A percentile compares a stretch with the other conserved stretches of the same genome.
Evolutionary conservation across 1,140 invertebrate species (phyloP).

Genomic region (Hestina assimilis): DNA sequence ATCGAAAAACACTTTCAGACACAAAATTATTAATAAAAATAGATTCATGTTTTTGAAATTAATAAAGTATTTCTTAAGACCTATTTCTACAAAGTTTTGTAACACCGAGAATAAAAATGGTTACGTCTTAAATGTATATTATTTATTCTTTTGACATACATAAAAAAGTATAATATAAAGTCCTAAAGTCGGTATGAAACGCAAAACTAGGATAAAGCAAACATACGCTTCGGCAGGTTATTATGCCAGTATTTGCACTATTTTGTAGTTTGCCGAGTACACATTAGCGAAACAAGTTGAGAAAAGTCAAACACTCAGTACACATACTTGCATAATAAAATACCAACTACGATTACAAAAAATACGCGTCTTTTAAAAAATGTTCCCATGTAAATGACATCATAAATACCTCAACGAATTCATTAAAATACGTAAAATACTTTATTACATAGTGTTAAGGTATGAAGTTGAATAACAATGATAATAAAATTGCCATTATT

Average conservation of each 20-base stretch:
- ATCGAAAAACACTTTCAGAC: too few species aligned
- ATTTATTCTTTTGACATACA: too few species aligned
- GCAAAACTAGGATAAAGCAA: too few species aligned
- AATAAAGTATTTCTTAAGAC: too few species aligned
- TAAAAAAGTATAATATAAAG: too few species aligned
- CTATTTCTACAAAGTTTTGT: too few species aligned
- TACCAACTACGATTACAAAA: not conserved
- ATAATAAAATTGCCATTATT: not conserved
- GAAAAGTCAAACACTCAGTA: slow-evolving; percentile 15
- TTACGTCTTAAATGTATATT: too few species aligned
- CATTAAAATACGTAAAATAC: slow-evolving; percentile 2
- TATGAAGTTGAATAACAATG: slow-evolving; percentile 12
- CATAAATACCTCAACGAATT: slow-evolving; percentile 10
- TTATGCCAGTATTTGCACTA: slow-evolving; percentile 21
- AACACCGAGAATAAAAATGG: too few species aligned
- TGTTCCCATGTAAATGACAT: slow-evolving; percentile 27
- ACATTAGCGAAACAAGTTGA: slow-evolving; percentile 18
- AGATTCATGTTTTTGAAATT: too few species aligned
- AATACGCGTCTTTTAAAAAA: slow-evolving; percentile 20
- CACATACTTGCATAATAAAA: slow-evolving; percentile 25
- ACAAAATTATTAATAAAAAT: too few species aligned
- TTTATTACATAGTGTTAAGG: slow-evolving; percentile 16
- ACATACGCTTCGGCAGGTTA: slow-evolving; percentile 7
- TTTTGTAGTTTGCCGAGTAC: slow-evolving; percentile 17
- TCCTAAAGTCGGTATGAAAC: too few species aligned